Conservation (phyloP, 2,797 vertebrate genomes). For the Melanogrammus aeglefinus region DNA sequence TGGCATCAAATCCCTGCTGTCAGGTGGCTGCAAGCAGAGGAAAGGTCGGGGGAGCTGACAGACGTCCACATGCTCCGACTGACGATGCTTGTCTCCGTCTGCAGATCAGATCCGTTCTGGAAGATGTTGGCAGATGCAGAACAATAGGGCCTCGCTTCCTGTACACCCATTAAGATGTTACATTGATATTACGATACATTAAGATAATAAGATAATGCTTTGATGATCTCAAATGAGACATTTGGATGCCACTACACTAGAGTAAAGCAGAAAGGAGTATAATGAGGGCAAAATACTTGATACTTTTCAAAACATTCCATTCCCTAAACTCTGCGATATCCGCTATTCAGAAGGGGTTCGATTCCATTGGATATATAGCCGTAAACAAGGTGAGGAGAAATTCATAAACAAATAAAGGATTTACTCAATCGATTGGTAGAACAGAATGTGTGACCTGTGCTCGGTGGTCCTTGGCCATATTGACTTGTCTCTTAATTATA, state of each 20-base stretch:
- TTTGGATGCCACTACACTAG: neutral
- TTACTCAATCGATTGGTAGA: neutral
- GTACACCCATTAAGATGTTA: neutral
- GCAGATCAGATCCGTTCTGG: too few species aligned
- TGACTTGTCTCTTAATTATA: constrained; percentile 1
- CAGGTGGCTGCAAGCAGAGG: too few species aligned
- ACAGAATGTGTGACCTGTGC: neutral
- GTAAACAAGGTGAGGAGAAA: neutral
- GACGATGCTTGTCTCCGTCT: too few species aligned
- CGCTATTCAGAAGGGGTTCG: neutral
- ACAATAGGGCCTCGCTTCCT: too few species aligned
- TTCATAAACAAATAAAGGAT: neutral
- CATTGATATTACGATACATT: neutral
- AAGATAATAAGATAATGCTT: neutral
- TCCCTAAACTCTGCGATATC: too few species aligned
- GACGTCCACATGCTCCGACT: too few species aligned
- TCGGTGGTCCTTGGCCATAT: neutral
- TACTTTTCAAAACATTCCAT: neutral
- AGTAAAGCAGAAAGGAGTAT: neutral
- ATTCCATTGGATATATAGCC: neutral
- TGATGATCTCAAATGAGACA: neutral
- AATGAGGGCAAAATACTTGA: neutral
- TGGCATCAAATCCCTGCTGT: too few species aligned
- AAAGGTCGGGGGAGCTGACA: too few species aligned
- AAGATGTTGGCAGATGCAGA: too few species aligned